phyloP scores from a whole-genome alignment of 2,113 vertebrate genomes.

The Rutilus rutilus region DNA sequence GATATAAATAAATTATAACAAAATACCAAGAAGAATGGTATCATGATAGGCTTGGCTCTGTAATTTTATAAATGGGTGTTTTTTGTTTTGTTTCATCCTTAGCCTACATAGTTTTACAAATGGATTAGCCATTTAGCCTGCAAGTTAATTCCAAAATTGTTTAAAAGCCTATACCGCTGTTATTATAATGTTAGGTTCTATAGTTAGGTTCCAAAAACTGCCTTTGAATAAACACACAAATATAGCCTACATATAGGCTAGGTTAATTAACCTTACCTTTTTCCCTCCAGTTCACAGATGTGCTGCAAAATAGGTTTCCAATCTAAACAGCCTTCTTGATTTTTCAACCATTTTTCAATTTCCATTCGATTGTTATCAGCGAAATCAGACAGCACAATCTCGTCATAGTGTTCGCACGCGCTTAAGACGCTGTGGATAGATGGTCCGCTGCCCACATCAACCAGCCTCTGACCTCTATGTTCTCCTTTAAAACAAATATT shows the following conservation, averaged over 20 bases:
- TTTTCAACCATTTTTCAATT: slow-evolving; percentile 69
- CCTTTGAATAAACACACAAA: too few relatives aligned
- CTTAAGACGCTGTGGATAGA: slow-evolving; percentile 71
- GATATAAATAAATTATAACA: neutral
- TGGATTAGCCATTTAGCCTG: too few relatives aligned
- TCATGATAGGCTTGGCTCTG: neutral
- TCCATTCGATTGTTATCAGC: slow-evolving; percentile 65
- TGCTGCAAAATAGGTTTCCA: slow-evolving; percentile 68
- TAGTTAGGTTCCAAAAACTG: neutral
- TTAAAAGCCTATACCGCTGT: neutral
- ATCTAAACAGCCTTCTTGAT: slow-evolving; percentile 68
- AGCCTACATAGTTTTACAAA: neutral
- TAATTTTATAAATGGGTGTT: neutral
- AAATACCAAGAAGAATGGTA: neutral
- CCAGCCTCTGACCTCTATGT: slow-evolving; percentile 64
- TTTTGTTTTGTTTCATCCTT: neutral
- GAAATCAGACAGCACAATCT: slow-evolving; percentile 69
- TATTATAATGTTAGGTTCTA: too few relatives aligned
- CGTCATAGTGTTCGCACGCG: slow-evolving; percentile 68
- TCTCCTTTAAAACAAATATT: slow-evolving; percentile 46
- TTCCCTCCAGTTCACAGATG: slow-evolving; percentile 71
- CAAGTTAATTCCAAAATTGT: too few relatives aligned
- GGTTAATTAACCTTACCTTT: slow-evolving; percentile 61
- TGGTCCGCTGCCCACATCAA: slow-evolving; percentile 73
- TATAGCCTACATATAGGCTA: too few relatives aligned